A percentile compares a stretch with the other conserved stretches of the same genome.
Evolutionary conservation across 2,113 vertebrate species (phyloP).

Genomic region (Xyrauchen texanus): DNA sequence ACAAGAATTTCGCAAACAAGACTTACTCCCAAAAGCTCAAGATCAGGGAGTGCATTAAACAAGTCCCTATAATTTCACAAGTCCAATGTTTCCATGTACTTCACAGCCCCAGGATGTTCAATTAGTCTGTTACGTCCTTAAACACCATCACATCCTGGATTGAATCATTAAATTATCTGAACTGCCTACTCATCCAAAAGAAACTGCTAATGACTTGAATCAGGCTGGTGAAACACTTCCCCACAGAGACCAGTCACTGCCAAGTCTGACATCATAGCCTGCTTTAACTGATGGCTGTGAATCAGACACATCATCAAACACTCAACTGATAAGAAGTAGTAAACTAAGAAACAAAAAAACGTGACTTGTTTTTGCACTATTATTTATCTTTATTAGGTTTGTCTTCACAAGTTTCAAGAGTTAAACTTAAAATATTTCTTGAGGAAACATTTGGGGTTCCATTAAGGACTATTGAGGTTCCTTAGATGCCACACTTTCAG

Average conservation of each 20-base stretch:
- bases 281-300: conserved; percentile 2
- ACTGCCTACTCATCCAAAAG: conserved; percentile 24
- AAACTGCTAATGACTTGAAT: conserved; percentile 12
- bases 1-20: too few relatives aligned
- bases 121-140: conserved; percentile 21
- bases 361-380: too few relatives aligned
- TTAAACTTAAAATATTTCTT: too few relatives aligned
- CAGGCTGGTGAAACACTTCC: not conserved
- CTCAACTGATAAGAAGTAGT: too few relatives aligned
- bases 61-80: conserved; percentile 30
- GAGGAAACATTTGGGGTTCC: too few relatives aligned
- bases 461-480: too few relatives aligned
- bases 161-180: conserved; percentile 38
- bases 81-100: conserved; percentile 18
- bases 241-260: not conserved
- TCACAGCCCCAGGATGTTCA: not conserved
- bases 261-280: conserved; percentile 30
- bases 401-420: too few relatives aligned
- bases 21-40: conserved; percentile 4
- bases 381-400: too few relatives aligned
- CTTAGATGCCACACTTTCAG: too few relatives aligned
- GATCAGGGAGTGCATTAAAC: conserved; percentile 23
- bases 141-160: conserved; percentile 9
- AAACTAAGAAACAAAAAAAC: too few relatives aligned
- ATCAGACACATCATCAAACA: conserved; percentile 11